Conservation (phyloP, 2,113 vertebrate genomes). For the Irena cyanogastra region DNA sequence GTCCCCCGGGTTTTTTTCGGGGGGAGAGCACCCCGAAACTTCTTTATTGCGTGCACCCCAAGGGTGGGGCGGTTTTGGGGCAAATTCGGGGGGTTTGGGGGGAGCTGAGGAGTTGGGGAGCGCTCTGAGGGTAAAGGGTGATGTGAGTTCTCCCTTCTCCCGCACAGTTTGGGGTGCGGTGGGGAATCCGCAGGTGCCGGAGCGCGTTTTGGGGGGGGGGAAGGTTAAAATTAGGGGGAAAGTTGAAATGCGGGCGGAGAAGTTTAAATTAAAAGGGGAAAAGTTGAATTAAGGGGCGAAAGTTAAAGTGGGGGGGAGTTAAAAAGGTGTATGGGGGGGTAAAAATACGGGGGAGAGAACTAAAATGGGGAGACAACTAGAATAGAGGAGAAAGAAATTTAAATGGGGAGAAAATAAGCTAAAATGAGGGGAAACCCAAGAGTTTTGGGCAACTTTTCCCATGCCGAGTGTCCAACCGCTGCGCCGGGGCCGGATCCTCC, state of each 20-base stretch:
- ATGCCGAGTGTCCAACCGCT: fast-evolving
- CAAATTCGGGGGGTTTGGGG: background rate
- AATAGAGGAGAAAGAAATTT: background rate
- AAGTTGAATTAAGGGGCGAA: background rate
- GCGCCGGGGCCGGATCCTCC: background rate
- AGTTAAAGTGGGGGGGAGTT: background rate
- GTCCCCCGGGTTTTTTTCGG: too few relatives aligned
- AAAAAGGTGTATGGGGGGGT: background rate
- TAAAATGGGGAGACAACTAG: background rate
- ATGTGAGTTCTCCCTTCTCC: background rate
- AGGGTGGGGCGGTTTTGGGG: background rate
- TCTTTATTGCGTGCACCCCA: background rate
- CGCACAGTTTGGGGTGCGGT: background rate
- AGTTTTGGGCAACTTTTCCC: background rate
- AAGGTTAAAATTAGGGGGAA: background rate
- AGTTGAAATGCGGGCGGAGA: background rate
- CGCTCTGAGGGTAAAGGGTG: background rate
- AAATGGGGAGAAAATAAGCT: fast-evolving
- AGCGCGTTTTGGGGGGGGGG: background rate
- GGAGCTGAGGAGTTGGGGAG: background rate
- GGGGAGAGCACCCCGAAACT: background rate
- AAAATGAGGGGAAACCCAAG: background rate
- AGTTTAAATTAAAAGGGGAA: background rate
- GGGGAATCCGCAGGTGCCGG: background rate
- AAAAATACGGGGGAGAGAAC: background rate